Percentiles rank a stretch among this genome's conserved stretches.
Evolutionary conservation across 1,140 invertebrate genomes (phyloP).

Genomic region (Papilio polyxenes): DNA sequence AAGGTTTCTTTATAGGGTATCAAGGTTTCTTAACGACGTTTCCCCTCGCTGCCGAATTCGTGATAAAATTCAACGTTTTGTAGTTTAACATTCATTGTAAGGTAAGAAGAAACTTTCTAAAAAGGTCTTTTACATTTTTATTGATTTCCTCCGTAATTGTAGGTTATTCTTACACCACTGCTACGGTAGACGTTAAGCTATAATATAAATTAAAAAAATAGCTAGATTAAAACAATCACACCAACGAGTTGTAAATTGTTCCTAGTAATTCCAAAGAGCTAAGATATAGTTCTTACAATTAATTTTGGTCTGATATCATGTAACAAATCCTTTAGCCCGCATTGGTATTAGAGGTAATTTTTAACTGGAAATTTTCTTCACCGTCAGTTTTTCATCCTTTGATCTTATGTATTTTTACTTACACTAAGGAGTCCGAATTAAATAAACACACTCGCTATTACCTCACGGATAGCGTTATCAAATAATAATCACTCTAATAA

Average conservation of each 20-base stretch:
- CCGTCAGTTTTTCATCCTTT: neutral
- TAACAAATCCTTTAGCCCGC: constrained; percentile 9
- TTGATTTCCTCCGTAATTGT: neutral
- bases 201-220: too few species aligned
- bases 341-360: neutral
- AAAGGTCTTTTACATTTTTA: neutral
- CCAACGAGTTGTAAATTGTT: neutral
- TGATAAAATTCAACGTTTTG: constrained; percentile 31
- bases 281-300: neutral
- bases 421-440: too few species aligned
- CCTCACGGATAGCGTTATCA: too few species aligned
- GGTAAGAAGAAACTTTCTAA: neutral
- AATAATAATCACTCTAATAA: too few species aligned
- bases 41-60: constrained; percentile 8
- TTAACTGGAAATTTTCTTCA: neutral
- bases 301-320: neutral
- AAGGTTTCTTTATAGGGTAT: constrained; percentile 29
- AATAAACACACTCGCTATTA: too few species aligned
- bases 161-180: neutral
- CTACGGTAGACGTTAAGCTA: too few species aligned
- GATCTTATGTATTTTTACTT: too few species aligned
- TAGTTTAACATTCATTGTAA: constrained; percentile 4
- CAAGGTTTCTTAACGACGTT: constrained; percentile 25
- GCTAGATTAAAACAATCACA: neutral
- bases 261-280: neutral